phyloP scores from a whole-genome alignment of 2,888 invertebrate species.

The Tillus elongatus region DNA sequence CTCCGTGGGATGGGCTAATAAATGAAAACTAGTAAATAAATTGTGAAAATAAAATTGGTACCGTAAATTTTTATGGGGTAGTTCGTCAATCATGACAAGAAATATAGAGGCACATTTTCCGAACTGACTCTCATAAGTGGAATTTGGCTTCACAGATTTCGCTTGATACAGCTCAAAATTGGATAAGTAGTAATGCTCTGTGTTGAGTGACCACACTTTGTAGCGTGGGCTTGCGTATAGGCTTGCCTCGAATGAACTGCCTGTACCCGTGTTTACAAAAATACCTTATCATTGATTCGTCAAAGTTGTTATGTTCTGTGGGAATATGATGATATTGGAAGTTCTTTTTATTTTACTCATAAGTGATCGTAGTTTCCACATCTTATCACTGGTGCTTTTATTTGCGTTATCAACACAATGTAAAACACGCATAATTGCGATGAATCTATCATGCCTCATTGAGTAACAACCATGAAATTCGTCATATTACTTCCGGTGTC shows the following conservation, averaged over 20 bases:
- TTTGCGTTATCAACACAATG: conserved; percentile 3
- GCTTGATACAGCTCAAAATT: background rate
- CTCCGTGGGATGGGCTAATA: background rate
- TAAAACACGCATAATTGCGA: too few species aligned
- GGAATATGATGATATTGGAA: background rate
- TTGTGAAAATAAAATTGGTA: background rate
- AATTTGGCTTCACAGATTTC: background rate
- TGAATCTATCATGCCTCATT: too few species aligned
- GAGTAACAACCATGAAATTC: too few species aligned
- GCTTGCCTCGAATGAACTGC: conserved; percentile 2
- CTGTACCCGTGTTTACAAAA: background rate
- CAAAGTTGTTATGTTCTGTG: background rate
- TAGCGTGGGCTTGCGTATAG: background rate
- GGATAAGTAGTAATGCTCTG: background rate
- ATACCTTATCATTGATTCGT: background rate
- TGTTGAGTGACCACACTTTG: background rate
- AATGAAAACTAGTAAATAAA: background rate
- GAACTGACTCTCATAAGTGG: background rate
- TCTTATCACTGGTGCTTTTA: background rate
- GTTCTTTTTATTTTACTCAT: background rate
- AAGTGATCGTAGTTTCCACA: conserved; percentile 3
- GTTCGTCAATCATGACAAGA: conserved; percentile 2
- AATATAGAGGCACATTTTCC: background rate
- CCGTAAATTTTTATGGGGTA: background rate
- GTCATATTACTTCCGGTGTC: too few species aligned